Evolutionary conservation across 2,113 vertebrate species (phyloP), one percentile per base, ranked within the genome.

Genomic region (Trichechus manatus): DNA sequence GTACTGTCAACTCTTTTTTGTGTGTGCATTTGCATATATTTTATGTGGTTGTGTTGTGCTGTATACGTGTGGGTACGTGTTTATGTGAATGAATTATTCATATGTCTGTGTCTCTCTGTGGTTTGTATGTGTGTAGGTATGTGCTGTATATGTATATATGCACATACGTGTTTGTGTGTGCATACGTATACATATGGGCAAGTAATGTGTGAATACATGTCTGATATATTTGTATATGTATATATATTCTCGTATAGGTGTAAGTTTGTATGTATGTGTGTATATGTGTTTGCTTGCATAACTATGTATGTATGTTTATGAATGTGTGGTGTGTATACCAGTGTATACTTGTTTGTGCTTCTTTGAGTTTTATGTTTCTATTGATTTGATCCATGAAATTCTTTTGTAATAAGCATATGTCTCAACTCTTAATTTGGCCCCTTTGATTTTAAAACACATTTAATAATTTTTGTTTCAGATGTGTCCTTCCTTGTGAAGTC

Each of bases 371-470:
- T 68, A 1, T 72, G 17, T 72, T 93, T 59, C 19, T 47, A 9
- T 87, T 85, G 15, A 90, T 84, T 91, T 86, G 17, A 77, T 77
- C 68, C 22, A 87, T 85, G 5, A 31, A 42, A 85, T 61, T 53
- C 7, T 78, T 86, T 78, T 70, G 25, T 81, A 96, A 90, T 92
- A 31, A 87, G 39, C 14, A 29, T 1, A 31, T 31, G 2, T 56
- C 50, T 96, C 39, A 91, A 75, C 25, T 75, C 87, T 87, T 78
- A 93, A 94, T 64, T 89, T 94, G 44, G 33, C 14, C 68, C 61
- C 20, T 87, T 89, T 94, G 29, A 25, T 89, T 93, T 75, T 79
- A 75, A 63, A 88, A 3, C 79, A 7, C 9, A 83, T 92, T 82
- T 84, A 93, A 59, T 33, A 27, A 9, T 90, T 93, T 88, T 89